phyloP scores from a whole-genome alignment of 2,113 vertebrate species.

The Bombycilla garrulus region DNA sequence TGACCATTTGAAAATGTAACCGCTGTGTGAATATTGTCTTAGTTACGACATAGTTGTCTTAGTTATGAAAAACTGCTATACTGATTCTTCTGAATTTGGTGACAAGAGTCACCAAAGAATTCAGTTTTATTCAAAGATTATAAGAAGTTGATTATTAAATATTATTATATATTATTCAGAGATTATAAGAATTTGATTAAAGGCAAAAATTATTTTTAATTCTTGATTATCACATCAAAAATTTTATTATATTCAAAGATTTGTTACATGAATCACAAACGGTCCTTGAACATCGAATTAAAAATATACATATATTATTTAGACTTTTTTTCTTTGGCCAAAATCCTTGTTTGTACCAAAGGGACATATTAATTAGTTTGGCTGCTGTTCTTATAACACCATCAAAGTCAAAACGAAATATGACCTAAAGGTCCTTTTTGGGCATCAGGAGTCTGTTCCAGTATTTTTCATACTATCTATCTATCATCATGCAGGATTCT shows the following conservation, averaged over 20 bases:
- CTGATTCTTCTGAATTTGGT: constrained; percentile 49
- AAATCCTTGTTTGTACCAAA: constrained; percentile 10
- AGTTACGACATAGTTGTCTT: constrained; percentile 50
- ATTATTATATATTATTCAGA: too few relatives aligned
- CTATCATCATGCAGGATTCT: background rate
- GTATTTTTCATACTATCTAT: background rate
- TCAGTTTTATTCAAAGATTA: background rate
- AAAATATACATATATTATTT: background rate
- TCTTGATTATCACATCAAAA: too few relatives aligned
- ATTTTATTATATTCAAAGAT: background rate
- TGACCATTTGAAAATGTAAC: background rate
- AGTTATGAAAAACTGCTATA: constrained; percentile 58
- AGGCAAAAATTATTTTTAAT: too few relatives aligned
- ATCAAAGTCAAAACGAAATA: constrained; percentile 22
- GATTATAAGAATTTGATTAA: too few relatives aligned
- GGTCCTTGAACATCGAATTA: constrained; percentile 26
- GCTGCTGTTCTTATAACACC: constrained; percentile 25
- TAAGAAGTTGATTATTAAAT: too few relatives aligned
- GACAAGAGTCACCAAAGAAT: background rate
- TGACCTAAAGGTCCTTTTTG: background rate
- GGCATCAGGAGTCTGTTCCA: background rate
- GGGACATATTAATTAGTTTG: constrained; percentile 55
- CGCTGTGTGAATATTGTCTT: constrained; percentile 55
- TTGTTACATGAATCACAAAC: constrained; percentile 61
- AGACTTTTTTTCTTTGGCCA: constrained; percentile 38